These are phyloP conservation scores for Alces alces DNA, from an alignment of 2,113 vertebrate species.

Conservation along the genomic window DNA sequence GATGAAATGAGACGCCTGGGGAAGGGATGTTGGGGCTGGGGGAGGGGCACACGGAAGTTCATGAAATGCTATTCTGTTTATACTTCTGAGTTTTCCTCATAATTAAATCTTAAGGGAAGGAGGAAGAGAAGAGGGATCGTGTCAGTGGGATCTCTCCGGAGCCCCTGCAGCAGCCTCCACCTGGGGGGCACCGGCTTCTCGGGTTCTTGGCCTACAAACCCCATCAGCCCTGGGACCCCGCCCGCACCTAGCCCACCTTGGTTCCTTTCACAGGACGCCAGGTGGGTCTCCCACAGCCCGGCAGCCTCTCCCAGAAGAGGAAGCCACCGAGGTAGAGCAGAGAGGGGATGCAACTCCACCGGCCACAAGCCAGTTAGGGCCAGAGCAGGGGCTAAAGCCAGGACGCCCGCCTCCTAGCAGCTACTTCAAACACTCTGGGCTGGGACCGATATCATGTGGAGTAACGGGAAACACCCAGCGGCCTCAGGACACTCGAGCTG, in stretches of 20 bases:
- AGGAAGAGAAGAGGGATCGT: not conserved
- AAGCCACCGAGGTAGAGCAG: not conserved
- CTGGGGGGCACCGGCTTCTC: not conserved
- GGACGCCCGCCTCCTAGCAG: fast-evolving
- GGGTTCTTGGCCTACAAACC: not conserved
- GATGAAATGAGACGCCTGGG: not conserved
- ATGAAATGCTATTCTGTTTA: not conserved
- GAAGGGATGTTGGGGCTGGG: fast-evolving
- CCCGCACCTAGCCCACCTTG: not conserved
- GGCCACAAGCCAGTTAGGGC: not conserved
- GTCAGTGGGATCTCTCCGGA: not conserved
- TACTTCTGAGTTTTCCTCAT: not conserved
- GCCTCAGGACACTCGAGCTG: not conserved
- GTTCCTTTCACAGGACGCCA: not conserved
- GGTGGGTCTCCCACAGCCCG: not conserved
- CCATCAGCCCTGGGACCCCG: not conserved
- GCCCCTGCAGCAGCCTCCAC: not conserved
- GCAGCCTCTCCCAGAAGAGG: not conserved
- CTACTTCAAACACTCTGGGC: not conserved
- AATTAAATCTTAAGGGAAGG: not conserved
- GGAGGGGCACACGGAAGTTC: fast-evolving
- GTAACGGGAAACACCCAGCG: fast-evolving
- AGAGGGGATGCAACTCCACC: not conserved
- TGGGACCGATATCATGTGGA: not conserved
- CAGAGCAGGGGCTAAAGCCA: not conserved